Evolutionary conservation across 1,140 invertebrate species (phyloP).

Genomic region (Amyelois transitella): DNA sequence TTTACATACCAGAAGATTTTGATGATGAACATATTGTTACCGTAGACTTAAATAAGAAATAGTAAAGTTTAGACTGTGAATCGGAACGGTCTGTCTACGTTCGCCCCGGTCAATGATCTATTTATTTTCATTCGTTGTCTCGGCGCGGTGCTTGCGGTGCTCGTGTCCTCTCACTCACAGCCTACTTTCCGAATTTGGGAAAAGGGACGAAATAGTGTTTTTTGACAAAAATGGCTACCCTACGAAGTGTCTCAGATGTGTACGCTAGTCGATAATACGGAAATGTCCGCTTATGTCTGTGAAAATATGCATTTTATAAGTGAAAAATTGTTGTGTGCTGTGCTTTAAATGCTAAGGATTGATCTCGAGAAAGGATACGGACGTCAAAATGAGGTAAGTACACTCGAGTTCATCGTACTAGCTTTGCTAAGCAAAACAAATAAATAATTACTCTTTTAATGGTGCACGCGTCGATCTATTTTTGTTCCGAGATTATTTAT

Average conservation of each 20-base stretch:
- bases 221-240: conserved; percentile 70
- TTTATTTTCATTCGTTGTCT: conserved; percentile 55
- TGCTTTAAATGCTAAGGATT: conserved; percentile 69
- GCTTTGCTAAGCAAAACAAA: conserved; percentile 64
- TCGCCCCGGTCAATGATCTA: conserved; percentile 43
- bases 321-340: conserved; percentile 69
- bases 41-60: not conserved
- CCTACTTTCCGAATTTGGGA: conserved; percentile 49
- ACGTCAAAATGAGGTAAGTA: conserved; percentile 69
- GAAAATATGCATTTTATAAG: conserved; percentile 69
- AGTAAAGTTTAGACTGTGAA: no score
- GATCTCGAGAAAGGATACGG: conserved; percentile 65
- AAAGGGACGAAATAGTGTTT: conserved; percentile 50
- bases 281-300: conserved; percentile 59
- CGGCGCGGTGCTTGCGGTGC: conserved; percentile 59
- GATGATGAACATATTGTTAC: not conserved
- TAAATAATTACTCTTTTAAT: conserved; percentile 48
- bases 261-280: conserved; percentile 49
- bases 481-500: conserved; percentile 44
- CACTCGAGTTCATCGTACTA: conserved; percentile 55
- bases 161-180: conserved; percentile 53
- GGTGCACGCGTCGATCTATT: conserved; percentile 47
- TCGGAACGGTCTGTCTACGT: conserved; percentile 8
- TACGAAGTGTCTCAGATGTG: conserved; percentile 39
- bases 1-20: no score